Evolutionary conservation across 2,888 invertebrate species (phyloP), one percentile per base, ranked within the genome.

Genomic region (Muschampia plurimacula): DNA sequence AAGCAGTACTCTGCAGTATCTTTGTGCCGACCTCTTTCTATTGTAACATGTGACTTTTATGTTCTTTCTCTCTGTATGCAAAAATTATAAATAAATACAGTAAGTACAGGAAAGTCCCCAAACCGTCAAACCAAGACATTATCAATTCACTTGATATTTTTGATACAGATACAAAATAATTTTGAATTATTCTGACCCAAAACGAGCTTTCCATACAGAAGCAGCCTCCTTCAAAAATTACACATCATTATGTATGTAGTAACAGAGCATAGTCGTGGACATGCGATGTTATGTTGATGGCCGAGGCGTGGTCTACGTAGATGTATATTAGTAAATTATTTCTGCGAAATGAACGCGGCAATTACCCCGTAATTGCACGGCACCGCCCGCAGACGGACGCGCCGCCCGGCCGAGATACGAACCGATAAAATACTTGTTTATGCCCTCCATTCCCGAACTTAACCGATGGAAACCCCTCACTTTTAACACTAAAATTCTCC

Each of bases 261-360:
- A 57, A 46, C 52, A 57, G 49, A 36, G 55, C 22, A 22, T 55
- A 55, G 55, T 7, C 15, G 52, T 52, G 52, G 15, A 52, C 15
- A 55, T 55, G 22, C 55, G 22, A 55, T 55, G 55, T 10, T 55
- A 55, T 55, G 55, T 28, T 55, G 55, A 55, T 55, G 55, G 22
- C 22, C 73, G 72, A 78, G 84, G 84, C 84, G 84, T 81, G 84
- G 81, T 73, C 71, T 71, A 67, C 76, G 78, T 80, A 79, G 76
- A 78, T 79, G 81, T 82, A 71, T 80, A 83, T 84, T 84, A 84
- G 82, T 83, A 78, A 83, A 85, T 84, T 83, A 82, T 83, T 84
- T 82, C 81, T 82, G 82, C 80, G 81, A 83, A 85, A 83, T 81
- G 80, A 82, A 81, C 79, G 82, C 81, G 75, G 86, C 85, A 85